Conservation (phyloP, 1,140 invertebrate species). For the Brachionus sp. region DNA sequence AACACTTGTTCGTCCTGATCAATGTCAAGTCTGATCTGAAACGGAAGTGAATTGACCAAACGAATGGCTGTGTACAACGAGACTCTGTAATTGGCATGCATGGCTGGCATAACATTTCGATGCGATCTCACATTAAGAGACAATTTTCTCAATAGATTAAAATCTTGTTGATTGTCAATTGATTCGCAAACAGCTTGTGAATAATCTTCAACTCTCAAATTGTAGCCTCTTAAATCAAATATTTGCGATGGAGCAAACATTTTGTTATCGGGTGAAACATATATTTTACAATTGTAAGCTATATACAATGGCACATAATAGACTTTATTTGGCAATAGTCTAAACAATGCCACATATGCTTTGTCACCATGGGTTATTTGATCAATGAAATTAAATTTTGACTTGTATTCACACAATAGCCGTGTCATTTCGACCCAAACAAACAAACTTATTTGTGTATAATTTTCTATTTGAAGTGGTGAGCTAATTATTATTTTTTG, state of each 20-base stretch:
- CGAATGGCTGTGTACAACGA: not conserved
- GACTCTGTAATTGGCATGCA: slow-evolving; percentile 40
- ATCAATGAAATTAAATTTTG: not conserved
- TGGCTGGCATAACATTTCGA: slow-evolving; percentile 40
- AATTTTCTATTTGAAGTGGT: slow-evolving; percentile 44
- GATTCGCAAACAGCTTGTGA: not conserved
- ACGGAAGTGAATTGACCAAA: slow-evolving; percentile 27
- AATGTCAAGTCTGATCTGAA: slow-evolving; percentile 25
- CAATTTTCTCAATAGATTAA: slow-evolving; percentile 6
- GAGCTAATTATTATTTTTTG: slow-evolving; percentile 25
- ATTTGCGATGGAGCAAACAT: not conserved
- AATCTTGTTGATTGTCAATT: not conserved
- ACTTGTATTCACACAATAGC: not conserved
- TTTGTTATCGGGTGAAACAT: not conserved
- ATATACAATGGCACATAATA: slow-evolving; percentile 39
- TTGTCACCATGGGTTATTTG: not conserved
- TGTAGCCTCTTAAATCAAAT: slow-evolving; percentile 34
- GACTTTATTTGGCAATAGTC: not conserved
- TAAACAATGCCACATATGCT: not conserved
- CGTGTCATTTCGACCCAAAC: not conserved
- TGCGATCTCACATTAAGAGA: slow-evolving; percentile 22
- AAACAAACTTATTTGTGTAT: slow-evolving; percentile 16
- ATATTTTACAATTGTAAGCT: slow-evolving; percentile 38
- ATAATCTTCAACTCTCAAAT: slow-evolving; percentile 28
- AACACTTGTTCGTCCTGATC: not conserved